Evolutionary conservation across 2,113 vertebrate genomes (phyloP).

Genomic region (Aegithalos caudatus): DNA sequence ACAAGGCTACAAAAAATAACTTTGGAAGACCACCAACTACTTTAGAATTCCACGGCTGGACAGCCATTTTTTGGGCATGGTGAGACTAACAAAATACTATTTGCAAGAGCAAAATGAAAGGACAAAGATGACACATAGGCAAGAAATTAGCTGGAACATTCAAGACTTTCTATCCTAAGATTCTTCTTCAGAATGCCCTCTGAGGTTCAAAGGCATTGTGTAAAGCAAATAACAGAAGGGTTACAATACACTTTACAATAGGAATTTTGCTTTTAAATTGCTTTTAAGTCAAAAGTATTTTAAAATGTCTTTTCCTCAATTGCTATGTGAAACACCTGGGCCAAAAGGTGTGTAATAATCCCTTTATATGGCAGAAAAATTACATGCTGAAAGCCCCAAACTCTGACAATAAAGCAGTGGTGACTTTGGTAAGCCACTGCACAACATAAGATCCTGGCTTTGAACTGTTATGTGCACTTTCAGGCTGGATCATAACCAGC

Average conservation of each 20-base stretch:
- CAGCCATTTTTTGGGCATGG: background rate
- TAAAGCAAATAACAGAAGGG: background rate
- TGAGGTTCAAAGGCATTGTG: background rate
- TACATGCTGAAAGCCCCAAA: background rate
- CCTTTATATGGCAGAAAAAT: fast-evolving
- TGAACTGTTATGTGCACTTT: fast-evolving
- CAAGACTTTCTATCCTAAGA: background rate
- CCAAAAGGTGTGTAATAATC: background rate
- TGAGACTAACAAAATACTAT: background rate
- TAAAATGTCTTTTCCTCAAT: background rate
- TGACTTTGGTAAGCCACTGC: background rate
- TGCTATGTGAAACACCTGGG: background rate
- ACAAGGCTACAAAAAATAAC: background rate
- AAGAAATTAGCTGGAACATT: background rate
- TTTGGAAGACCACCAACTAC: background rate
- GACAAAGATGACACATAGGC: background rate
- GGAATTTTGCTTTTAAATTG: background rate
- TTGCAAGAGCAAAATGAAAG: background rate
- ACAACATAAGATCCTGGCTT: background rate
- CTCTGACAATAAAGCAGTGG: background rate
- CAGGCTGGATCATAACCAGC: background rate
- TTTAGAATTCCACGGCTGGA: background rate
- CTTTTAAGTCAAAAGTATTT: background rate
- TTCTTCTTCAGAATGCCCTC: background rate
- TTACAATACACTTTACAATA: background rate